Conservation (phyloP, 2,113 vertebrate genomes). For the Sinocyclocheilus maitianheensis region DNA sequence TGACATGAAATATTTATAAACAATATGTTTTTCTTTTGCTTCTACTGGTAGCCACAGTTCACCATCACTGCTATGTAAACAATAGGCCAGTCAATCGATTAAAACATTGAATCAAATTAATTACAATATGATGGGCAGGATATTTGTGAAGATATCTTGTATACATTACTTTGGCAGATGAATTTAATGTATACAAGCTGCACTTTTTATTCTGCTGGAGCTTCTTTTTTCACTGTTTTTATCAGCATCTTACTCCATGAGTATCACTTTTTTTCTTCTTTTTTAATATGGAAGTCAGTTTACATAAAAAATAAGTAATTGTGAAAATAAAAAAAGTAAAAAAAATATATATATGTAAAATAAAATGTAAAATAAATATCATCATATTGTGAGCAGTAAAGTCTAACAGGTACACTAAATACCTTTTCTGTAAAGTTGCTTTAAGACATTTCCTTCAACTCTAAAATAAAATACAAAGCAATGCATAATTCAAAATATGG, state of each 20-base stretch:
- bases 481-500: neutral
- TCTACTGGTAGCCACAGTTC: neutral
- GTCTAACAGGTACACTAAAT: too few relatives aligned
- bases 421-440: too few relatives aligned
- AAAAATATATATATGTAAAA: neutral
- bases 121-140: neutral
- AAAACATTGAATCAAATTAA: neutral
- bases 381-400: neutral
- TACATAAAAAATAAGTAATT: too few relatives aligned
- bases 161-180: neutral
- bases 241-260: neutral
- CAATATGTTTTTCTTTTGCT: conserved; percentile 36
- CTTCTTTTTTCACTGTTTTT: neutral
- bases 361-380: neutral
- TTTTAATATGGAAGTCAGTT: neutral
- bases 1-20: conserved; percentile 36
- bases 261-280: neutral
- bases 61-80: neutral
- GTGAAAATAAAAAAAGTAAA: too few relatives aligned
- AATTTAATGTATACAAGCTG: neutral
- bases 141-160: neutral
- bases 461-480: neutral
- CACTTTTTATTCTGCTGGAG: neutral
- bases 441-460: neutral
- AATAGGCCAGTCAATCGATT: neutral